These are phyloP conservation scores for Wiebesia pumilae DNA, from an alignment of 1,140 invertebrate genomes.

Conservation along the genomic window DNA sequence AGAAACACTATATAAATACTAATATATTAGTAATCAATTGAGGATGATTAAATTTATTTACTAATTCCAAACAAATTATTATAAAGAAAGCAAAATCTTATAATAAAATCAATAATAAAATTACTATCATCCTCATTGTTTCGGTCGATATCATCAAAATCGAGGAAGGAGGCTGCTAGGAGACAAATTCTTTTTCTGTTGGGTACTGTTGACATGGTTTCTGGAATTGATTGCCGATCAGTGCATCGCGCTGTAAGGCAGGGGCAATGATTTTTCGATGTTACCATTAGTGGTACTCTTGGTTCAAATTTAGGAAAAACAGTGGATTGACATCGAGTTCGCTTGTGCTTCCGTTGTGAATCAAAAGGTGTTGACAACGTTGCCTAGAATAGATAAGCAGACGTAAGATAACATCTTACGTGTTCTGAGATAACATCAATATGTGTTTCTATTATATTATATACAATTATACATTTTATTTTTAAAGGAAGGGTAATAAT, in stretches of 20 bases:
- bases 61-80: not conserved
- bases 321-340: not conserved
- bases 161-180: slow-evolving; percentile 21
- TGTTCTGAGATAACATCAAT: too few species aligned
- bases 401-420: too few species aligned
- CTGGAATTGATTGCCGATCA: not conserved
- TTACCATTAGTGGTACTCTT: not conserved
- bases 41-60: too few species aligned
- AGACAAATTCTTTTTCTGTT: slow-evolving; percentile 24
- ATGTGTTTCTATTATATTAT: too few species aligned
- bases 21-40: too few species aligned
- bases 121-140: too few species aligned
- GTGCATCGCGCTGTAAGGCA: not conserved
- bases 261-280: not conserved
- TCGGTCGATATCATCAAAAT: not conserved
- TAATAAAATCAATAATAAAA: too few species aligned
- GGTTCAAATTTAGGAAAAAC: not conserved
- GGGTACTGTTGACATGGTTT: not conserved
- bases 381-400: too few species aligned
- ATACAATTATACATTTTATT: too few species aligned
- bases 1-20: too few species aligned
- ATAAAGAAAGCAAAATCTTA: not conserved
- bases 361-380: not conserved
- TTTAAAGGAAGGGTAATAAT: too few species aligned
- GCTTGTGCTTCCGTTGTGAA: not conserved